A percentile compares a stretch with the other conserved stretches of the same genome.
These are phyloP conservation scores for Formicarius rufipectus DNA, from an alignment of 2,113 vertebrate species.

Conservation along the genomic window DNA sequence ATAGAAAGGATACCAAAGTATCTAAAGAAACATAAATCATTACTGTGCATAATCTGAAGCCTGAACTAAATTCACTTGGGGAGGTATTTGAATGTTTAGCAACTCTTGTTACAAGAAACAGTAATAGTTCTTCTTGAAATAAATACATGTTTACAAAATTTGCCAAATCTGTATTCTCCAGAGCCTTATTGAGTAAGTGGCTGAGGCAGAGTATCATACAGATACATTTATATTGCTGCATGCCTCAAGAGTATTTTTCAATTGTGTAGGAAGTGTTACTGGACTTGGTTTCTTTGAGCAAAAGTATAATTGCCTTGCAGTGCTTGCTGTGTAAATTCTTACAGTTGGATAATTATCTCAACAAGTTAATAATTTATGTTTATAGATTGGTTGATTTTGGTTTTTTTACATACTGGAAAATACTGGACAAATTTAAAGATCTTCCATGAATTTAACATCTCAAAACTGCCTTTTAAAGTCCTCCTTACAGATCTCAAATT, in stretches of 20 bases:
- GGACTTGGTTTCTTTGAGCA: neutral
- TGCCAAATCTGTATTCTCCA: neutral
- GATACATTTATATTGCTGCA: neutral
- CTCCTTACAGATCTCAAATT: neutral
- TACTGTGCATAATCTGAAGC: neutral
- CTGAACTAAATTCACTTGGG: neutral
- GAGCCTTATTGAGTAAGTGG: neutral
- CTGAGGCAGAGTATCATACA: neutral
- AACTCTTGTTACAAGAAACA: neutral
- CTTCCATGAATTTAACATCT: neutral
- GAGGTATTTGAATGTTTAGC: neutral
- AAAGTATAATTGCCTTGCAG: neutral
- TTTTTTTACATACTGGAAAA: neutral
- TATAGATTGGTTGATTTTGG: neutral
- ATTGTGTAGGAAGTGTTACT: neutral
- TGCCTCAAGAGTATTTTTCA: neutral
- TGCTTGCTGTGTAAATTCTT: neutral
- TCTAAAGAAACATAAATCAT: neutral
- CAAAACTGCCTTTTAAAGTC: neutral
- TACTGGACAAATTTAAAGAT: neutral
- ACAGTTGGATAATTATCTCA: neutral
- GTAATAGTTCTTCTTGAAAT: neutral
- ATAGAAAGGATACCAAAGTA: neutral
- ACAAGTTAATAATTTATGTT: neutral
- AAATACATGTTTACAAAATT: neutral